phyloP scores from a whole-genome alignment of 2,113 vertebrate genomes.

The Lophochroa leadbeateri region DNA sequence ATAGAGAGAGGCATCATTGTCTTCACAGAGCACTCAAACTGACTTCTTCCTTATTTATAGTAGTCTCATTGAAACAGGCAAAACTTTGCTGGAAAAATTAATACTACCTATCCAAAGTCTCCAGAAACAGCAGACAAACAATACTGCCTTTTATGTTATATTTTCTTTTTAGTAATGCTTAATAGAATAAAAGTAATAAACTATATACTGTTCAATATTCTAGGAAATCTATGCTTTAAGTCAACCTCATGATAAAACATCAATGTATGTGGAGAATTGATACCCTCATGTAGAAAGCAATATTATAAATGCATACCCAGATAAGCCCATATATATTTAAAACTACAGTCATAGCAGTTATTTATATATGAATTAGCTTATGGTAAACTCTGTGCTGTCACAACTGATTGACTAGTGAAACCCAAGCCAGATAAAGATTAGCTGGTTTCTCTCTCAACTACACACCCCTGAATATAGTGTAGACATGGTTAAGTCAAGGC shows the following conservation, averaged over 20 bases:
- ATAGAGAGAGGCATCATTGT: background rate
- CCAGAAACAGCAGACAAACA: background rate
- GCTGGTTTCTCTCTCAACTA: background rate
- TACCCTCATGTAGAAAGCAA: background rate
- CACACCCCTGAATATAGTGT: background rate
- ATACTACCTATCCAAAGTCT: background rate
- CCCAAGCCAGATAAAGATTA: background rate
- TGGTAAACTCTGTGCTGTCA: background rate
- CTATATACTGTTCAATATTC: background rate
- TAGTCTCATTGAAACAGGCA: background rate
- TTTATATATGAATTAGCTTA: background rate
- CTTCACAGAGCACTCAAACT: background rate
- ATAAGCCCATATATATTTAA: background rate
- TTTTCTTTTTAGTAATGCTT: background rate
- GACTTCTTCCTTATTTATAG: background rate
- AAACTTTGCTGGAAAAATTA: background rate
- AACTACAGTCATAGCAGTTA: background rate
- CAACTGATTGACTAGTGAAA: slow-evolving; percentile 10
- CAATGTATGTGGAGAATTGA: background rate
- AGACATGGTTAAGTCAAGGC: background rate
- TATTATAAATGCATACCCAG: background rate
- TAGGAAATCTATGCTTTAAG: background rate
- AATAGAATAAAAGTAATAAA: background rate
- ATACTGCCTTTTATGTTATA: background rate
- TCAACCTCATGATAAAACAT: background rate